Conservation (phyloP, 2,113 vertebrate genomes). For the Scomber japonicus region DNA sequence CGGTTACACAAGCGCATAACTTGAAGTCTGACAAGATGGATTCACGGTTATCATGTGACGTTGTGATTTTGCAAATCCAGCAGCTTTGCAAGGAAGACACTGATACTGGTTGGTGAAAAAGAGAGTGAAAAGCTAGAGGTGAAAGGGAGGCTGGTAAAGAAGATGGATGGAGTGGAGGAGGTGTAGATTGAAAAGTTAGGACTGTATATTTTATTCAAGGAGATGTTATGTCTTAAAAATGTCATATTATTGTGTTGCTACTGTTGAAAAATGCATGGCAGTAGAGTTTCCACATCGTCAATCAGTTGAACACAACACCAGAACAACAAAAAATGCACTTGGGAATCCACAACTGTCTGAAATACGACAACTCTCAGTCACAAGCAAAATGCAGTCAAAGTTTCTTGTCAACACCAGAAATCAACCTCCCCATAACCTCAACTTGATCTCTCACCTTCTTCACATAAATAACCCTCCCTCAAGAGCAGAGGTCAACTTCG, state of each 20-base stretch:
- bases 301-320: slow-evolving; percentile 16
- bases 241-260: slow-evolving; percentile 23
- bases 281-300: slow-evolving; percentile 23
- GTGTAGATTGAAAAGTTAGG: neutral
- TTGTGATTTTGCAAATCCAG: no score
- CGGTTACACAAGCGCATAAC: no score
- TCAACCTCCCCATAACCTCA: slow-evolving; percentile 68
- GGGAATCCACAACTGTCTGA: slow-evolving; percentile 32
- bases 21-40: no score
- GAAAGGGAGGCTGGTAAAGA: slow-evolving; percentile 27
- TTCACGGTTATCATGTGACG: no score
- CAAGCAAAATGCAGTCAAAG: slow-evolving; percentile 53
- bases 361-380: slow-evolving; percentile 46
- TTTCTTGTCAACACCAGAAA: slow-evolving; percentile 76
- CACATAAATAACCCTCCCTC: slow-evolving; percentile 76
- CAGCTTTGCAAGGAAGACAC: no score
- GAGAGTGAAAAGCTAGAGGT: slow-evolving; percentile 38
- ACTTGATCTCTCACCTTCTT: slow-evolving; percentile 73
- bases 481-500: slow-evolving; percentile 66
- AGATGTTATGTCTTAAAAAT: neutral
- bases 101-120: slow-evolving; percentile 17
- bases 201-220: neutral
- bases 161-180: slow-evolving; percentile 22
- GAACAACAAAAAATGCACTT: slow-evolving; percentile 11
- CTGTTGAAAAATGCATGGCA: slow-evolving; percentile 21